Conservation (phyloP, 2,888 invertebrate species). For the Hirtodrosophila duncani region DNA sequence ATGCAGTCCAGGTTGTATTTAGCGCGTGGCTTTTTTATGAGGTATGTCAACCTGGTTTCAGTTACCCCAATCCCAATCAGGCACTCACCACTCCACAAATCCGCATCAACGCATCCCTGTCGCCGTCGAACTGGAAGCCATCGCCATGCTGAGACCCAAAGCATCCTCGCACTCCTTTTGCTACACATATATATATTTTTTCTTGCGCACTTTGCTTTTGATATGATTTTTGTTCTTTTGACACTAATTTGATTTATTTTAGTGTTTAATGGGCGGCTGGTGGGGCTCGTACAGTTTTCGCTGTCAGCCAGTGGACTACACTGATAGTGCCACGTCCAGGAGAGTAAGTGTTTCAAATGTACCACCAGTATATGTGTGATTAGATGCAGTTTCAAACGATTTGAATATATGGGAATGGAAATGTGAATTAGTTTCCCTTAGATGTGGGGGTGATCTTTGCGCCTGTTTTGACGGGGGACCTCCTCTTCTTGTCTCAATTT, state of each 20-base stretch:
- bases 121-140: slow-evolving; percentile 22
- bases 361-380: neutral
- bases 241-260: slow-evolving; percentile 76
- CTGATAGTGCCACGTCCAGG: slow-evolving; percentile 86
- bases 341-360: slow-evolving; percentile 88
- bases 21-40: slow-evolving; percentile 94
- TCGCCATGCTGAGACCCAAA: slow-evolving; percentile 2
- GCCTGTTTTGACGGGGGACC: too few relatives aligned
- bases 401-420: too few relatives aligned
- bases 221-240: slow-evolving; percentile 50
- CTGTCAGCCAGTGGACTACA: slow-evolving; percentile 95
- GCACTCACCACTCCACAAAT: slow-evolving; percentile 5
- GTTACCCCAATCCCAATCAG: slow-evolving; percentile 5
- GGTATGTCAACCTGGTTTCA: slow-evolving; percentile 81
- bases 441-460: too few relatives aligned
- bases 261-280: slow-evolving; percentile 95
- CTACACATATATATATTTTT: slow-evolving; percentile 4
- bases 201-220: slow-evolving; percentile 21
- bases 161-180: neutral
- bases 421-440: too few relatives aligned
- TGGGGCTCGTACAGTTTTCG: slow-evolving; percentile 91
- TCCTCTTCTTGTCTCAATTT: too few relatives aligned
- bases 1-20: slow-evolving; percentile 92
- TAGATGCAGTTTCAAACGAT: neutral
- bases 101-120: slow-evolving; percentile 18